A percentile compares a stretch with the other conserved stretches of the same genome.
Evolutionary conservation across 2,113 vertebrate genomes (phyloP).

Genomic region (Plestiodon gilberti): DNA sequence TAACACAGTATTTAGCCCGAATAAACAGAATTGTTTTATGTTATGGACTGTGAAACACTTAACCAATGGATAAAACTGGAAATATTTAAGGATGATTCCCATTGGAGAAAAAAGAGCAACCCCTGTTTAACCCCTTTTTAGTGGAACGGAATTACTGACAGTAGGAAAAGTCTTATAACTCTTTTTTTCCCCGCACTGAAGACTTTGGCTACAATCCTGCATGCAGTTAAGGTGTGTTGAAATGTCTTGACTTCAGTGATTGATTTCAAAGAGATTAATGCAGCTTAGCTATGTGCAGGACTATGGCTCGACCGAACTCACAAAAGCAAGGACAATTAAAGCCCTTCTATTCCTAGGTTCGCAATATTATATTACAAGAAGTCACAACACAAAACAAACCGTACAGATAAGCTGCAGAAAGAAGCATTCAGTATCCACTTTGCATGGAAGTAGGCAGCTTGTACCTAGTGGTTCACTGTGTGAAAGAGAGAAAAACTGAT

Average conservation of each 20-base stretch:
- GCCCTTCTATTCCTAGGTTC: not conserved
- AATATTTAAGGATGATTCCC: not conserved
- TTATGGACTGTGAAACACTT: too few species aligned
- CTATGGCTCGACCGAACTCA: not conserved
- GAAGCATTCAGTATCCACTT: constrained; percentile 17
- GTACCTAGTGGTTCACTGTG: not conserved
- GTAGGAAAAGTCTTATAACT: not conserved
- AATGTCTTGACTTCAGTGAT: not conserved
- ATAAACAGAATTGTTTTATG: too few species aligned
- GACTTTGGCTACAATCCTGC: not conserved
- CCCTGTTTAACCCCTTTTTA: too few species aligned
- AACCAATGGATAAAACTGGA: too few species aligned
- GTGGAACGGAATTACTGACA: not conserved
- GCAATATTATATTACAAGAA: not conserved
- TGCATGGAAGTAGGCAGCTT: constrained; percentile 22
- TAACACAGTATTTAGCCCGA: too few species aligned
- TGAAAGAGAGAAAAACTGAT: not conserved
- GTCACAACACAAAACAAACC: not conserved
- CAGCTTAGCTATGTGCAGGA: not conserved
- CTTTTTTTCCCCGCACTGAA: not conserved
- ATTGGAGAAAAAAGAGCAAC: too few species aligned
- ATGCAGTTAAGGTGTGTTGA: constrained; percentile 4
- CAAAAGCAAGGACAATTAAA: not conserved
- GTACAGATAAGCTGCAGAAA: constrained; percentile 8
- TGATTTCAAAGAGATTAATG: not conserved